Evolutionary conservation across 2,113 vertebrate species (phyloP).

Genomic region (Phocoena sinus): DNA sequence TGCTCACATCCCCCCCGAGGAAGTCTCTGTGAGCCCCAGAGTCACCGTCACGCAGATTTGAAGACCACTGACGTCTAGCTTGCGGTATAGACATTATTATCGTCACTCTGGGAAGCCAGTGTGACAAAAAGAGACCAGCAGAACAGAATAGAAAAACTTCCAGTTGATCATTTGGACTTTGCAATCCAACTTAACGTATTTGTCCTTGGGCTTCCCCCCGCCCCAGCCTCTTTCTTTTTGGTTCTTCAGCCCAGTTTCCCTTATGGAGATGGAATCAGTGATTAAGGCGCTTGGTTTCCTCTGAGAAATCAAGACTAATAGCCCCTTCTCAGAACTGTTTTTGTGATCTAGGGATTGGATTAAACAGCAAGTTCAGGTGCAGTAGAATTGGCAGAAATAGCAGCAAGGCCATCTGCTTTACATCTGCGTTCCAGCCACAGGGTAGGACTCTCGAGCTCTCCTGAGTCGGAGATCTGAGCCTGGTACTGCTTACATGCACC

Average conservation of each 20-base stretch:
- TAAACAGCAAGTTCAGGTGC: not conserved
- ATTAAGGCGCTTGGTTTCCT: not conserved
- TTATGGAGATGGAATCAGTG: not conserved
- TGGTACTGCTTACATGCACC: fast-evolving
- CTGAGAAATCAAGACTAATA: not conserved
- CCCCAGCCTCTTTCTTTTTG: not conserved
- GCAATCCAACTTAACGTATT: not conserved
- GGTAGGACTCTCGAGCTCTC: not conserved
- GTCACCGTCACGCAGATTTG: not conserved
- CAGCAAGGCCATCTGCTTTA: not conserved
- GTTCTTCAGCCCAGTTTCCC: not conserved
- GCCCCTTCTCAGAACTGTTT: not conserved
- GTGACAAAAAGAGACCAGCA: no score
- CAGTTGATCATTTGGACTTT: not conserved
- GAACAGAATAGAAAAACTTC: no score
- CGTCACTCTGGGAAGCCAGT: not conserved
- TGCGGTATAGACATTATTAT: no score
- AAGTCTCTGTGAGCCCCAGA: not conserved
- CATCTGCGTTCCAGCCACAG: not conserved
- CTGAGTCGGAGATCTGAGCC: not conserved
- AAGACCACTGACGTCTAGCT: no score
- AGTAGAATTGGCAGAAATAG: not conserved
- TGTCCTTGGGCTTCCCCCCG: not conserved
- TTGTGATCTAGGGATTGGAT: not conserved
- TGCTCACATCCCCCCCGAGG: not conserved